Conservation (phyloP, 2,113 vertebrate species). For the Taurulus bubalis region DNA sequence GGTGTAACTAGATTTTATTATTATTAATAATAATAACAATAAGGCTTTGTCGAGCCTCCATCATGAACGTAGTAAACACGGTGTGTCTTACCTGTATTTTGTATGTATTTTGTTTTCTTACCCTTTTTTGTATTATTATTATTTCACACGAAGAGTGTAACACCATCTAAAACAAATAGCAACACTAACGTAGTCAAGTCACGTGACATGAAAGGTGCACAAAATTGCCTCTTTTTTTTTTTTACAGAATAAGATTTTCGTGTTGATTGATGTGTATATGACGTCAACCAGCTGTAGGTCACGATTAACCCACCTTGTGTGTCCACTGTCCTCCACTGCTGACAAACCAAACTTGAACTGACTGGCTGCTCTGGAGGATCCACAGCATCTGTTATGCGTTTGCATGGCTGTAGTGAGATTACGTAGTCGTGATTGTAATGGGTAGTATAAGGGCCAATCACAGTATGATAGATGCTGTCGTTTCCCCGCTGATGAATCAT, state of each 20-base stretch:
- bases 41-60: background rate
- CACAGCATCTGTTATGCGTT: slow-evolving; percentile 63
- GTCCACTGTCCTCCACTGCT: slow-evolving; percentile 19
- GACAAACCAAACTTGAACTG: slow-evolving; percentile 47
- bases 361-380: slow-evolving; percentile 28
- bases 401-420: slow-evolving; percentile 51
- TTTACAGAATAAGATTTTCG: background rate
- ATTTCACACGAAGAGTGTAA: background rate
- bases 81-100: background rate
- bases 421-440: slow-evolving; percentile 40
- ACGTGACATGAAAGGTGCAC: too few relatives aligned
- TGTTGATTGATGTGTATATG: background rate
- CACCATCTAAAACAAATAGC: background rate
- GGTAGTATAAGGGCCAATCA: slow-evolving; percentile 41
- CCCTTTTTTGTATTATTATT: slow-evolving; percentile 3
- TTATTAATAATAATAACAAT: background rate
- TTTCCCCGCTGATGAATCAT: slow-evolving; percentile 54
- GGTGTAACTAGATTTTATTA: background rate
- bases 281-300: slow-evolving; percentile 11
- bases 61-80: background rate
- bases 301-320: slow-evolving; percentile 12
- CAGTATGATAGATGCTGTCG: slow-evolving; percentile 35
- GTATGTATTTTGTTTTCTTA: background rate
- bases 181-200: background rate
- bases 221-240: background rate